Evolutionary conservation across 1,140 invertebrate species (phyloP), one percentile per base, ranked within the genome.

Genomic region (Neodiprion virginianus): DNA sequence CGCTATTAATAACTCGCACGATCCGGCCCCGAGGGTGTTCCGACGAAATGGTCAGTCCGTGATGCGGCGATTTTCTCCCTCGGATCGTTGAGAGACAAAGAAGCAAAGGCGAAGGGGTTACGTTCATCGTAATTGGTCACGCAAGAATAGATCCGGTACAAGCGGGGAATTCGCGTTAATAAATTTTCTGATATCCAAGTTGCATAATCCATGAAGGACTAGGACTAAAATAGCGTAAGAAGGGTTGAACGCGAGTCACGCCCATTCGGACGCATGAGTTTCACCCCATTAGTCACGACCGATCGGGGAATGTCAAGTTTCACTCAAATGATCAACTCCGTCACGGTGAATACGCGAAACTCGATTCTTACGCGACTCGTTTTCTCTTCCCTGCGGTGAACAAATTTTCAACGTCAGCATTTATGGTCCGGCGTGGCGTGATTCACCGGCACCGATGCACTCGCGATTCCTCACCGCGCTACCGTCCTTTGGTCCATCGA

Each of bases 121-220:
- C n/a, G n/a, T 17, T 61, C 53, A 8, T 14, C 8, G n/a, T 17
- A 40, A 40, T 40, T 40, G 28, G 28, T 40, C 28, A 40, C 28
- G 28, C 28, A 40, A 40, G 28, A 40, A 40, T 40, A 40, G 28
- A 40, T 40, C 28, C 28, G 28, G 28, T 40, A 40, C 28, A 40
- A 40, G 2, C 53, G 11, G 53, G n/a, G 53, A 61, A 61, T 61
- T 12, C 7, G 11, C n/a, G n/a, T 17, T 61, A 61, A 61, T 61
- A 61, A 61, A 61, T 61, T 61, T 12, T 8, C 53, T 0, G n/a
- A 61, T 17, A 61, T 61, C 53, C 53, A 61, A 61, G 53, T 61
- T 61, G 53, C 53, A 61, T 61, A 61, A 61, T 61, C 53, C 53
- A 61, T 61, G 53, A 61, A 61, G 53, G 53, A 61, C 28, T 40